Base-by-base conservation (phyloP, 2,113 vertebrate genomes). In the Elaphurus davidianus region DNA sequence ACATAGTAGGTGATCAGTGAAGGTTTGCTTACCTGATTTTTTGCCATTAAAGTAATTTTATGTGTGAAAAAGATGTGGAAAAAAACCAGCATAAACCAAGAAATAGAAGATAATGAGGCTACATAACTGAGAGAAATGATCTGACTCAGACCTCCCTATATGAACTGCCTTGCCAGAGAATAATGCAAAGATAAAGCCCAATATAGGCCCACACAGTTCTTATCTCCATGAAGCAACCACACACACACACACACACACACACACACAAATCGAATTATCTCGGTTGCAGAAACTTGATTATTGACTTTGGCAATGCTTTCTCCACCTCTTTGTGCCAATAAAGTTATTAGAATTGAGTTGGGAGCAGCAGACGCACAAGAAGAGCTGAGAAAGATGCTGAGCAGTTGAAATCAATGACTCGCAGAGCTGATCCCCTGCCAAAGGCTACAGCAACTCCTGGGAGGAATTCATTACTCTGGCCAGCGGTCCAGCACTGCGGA, bases 271-370 rank as follows among this genome's bases (percentile, higher is more conserved):
- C 19, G 0, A 87, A 93, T 88, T 19, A 83, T 83, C 79, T 88
- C 3, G 16, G 55, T 89, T 50, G 78, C 89, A 96, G 87, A 97
- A 97, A 95, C 97, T 97, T 89, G 89, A 94, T 95, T 95, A 97
- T 96, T 98, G 96, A 95, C 91, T 95, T 94, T 96, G 94, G 97
- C 98, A 86, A 54, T 50, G 67, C 45, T 91, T 67, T 87, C 78
- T 74, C 93, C 71, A 36, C 67, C 87, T 96, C 86, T 88, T 43
- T 76, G 83, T 97, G 98, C 98, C 97, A 97, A 79, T 89, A 67
- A 93, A 96, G 93, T 98, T 96, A 98, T 98, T 98, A 98, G 83
- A 94, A 93, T 96, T 79, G 87, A 97, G 86, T 91, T 47, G 89
- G 89, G 91, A 96, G 76, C 83, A 60, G 91, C 94, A 91, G 93